Percentiles rank a stretch among this genome's conserved stretches.
These are phyloP conservation scores for Ashinkailepas kermadecensis DNA, from an alignment of 2,888 invertebrate species.

Conservation along the genomic window DNA sequence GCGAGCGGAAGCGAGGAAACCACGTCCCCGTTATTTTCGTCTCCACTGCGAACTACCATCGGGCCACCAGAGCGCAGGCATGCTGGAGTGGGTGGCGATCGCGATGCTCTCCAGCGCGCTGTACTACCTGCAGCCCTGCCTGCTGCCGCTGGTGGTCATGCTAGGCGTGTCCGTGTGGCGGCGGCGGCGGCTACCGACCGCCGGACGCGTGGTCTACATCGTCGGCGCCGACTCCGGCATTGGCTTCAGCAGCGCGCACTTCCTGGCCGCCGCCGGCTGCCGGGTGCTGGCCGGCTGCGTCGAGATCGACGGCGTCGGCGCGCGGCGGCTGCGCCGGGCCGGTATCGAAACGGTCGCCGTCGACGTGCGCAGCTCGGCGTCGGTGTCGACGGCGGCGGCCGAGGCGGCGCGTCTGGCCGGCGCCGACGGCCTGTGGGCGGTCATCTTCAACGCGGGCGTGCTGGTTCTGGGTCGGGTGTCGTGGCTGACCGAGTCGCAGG, in stretches of 20 bases:
- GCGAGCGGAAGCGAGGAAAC: no score
- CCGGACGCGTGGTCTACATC: slow-evolving; percentile 46
- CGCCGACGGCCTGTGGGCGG: slow-evolving; percentile 53
- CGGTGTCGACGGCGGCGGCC: background rate
- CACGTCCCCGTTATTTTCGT: no score
- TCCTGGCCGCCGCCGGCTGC: slow-evolving; percentile 55
- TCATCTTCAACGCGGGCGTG: slow-evolving; percentile 85
- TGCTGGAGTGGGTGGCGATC: no score
- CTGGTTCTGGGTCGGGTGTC: slow-evolving; percentile 87
- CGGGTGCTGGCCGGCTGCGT: slow-evolving; percentile 71
- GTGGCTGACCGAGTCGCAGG: slow-evolving; percentile 67
- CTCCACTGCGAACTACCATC: no score
- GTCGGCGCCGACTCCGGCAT: slow-evolving; percentile 81
- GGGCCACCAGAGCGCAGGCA: no score
- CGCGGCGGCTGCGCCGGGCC: slow-evolving; percentile 46
- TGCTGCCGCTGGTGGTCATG: no score
- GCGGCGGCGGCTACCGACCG: background rate
- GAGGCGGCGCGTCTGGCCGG: background rate
- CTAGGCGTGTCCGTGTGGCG: background rate
- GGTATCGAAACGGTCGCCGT: background rate
- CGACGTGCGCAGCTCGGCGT: background rate
- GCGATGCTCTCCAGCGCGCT: no score
- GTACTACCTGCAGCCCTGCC: no score
- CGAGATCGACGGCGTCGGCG: slow-evolving; percentile 53
- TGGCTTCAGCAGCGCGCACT: slow-evolving; percentile 62